Conservation (phyloP, 2,113 vertebrate species). For the Eclectus roratus region DNA sequence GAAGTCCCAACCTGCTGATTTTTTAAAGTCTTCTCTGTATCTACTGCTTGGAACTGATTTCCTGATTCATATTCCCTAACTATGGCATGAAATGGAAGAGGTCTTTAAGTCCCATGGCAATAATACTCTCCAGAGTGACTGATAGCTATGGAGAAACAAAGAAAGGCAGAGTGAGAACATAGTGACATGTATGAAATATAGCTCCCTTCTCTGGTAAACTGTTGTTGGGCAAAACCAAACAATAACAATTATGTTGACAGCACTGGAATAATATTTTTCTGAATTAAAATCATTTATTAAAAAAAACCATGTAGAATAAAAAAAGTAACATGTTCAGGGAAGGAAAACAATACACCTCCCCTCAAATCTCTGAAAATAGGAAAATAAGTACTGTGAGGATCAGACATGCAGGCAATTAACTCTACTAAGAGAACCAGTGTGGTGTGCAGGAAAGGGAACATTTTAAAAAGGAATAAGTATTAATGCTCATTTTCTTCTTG, state of each 20-base stretch:
- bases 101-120: not conserved
- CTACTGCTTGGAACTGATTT: not conserved
- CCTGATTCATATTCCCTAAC: not conserved
- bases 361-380: not conserved
- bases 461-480: not conserved
- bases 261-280: not conserved
- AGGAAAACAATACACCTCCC: not conserved
- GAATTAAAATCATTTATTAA: not conserved
- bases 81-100: not conserved
- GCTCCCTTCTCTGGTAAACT: not conserved
- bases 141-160: not conserved
- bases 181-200: not conserved
- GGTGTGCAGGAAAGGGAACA: not conserved
- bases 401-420: not conserved
- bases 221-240: not conserved
- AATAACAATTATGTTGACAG: not conserved
- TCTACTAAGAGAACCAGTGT: not conserved
- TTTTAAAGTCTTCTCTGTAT: not conserved
- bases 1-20: not conserved
- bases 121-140: not conserved
- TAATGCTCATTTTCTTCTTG: not conserved
- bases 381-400: not conserved
- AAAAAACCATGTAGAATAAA: not conserved
- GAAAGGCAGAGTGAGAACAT: not conserved
- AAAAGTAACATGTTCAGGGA: not conserved